These are phyloP conservation scores for Phymatocera aterrima DNA, from an alignment of 2,888 invertebrate genomes.

Conservation along the genomic window DNA sequence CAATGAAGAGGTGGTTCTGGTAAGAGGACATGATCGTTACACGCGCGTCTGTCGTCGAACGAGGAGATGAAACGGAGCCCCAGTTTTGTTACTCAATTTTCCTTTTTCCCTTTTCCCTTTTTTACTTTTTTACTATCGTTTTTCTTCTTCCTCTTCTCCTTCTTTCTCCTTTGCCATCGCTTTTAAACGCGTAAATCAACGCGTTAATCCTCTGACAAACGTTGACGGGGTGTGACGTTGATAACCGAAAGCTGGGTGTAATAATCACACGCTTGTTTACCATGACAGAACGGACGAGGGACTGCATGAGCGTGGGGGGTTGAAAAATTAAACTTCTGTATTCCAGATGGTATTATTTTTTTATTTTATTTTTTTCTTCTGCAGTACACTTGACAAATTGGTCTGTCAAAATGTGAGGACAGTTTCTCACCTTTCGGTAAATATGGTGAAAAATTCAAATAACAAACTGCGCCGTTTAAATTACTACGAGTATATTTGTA, in stretches of 20 bases:
- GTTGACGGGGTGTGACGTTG: neutral
- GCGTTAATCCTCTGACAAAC: neutral
- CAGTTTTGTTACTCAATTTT: neutral
- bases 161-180: too few species aligned
- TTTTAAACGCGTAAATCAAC: too few species aligned
- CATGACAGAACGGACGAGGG: neutral
- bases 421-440: neutral
- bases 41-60: neutral
- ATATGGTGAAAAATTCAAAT: neutral
- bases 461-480: neutral
- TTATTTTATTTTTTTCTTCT: too few species aligned
- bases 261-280: neutral
- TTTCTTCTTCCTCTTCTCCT: too few species aligned
- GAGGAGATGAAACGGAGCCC: neutral
- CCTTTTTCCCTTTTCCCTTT: neutral
- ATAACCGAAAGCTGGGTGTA: neutral
- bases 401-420: neutral
- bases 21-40: too few species aligned
- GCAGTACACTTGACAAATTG: neutral
- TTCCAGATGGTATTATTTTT: too few species aligned
- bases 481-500: neutral
- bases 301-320: neutral
- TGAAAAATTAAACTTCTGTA: neutral
- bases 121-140: neutral
- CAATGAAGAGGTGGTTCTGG: too few species aligned